Percentiles rank a stretch among this genome's conserved stretches.
Conservation (phyloP, 1,140 invertebrate species). For the Acromyrmex heyeri region DNA sequence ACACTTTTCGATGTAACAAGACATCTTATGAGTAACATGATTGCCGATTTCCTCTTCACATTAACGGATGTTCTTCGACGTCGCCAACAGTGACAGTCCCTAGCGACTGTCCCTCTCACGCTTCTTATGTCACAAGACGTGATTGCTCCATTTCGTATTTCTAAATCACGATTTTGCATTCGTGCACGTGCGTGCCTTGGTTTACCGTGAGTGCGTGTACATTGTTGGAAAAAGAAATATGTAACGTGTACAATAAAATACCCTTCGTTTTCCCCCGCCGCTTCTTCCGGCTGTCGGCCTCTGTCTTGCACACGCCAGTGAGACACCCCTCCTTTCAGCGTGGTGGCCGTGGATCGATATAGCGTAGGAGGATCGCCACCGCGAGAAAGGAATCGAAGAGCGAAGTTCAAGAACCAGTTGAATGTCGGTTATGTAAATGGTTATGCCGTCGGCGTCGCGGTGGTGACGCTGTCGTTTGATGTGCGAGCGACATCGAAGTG, state of each 20-base stretch:
- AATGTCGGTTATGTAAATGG: slow-evolving; percentile 68
- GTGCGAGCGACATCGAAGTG: background rate
- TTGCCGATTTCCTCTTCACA: background rate
- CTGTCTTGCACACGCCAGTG: slow-evolving; percentile 24
- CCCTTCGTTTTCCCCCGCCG: background rate
- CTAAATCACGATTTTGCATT: background rate
- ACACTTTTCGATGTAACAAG: background rate
- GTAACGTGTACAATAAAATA: slow-evolving; percentile 21
- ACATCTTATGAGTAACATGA: background rate
- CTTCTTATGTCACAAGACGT: background rate
- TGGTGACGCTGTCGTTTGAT: background rate
- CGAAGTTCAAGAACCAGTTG: slow-evolving; percentile 74
- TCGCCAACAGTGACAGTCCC: background rate
- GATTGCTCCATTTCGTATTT: background rate
- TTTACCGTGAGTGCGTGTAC: slow-evolving; percentile 1
- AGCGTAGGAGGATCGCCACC: slow-evolving; percentile 64
- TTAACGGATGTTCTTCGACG: background rate
- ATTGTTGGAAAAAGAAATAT: background rate
- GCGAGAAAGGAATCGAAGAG: slow-evolving; percentile 58
- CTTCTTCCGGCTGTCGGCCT: background rate
- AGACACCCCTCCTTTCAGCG: slow-evolving; percentile 22
- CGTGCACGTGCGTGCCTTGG: background rate
- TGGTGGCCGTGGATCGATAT: slow-evolving; percentile 58
- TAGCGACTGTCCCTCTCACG: background rate
- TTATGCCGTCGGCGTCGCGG: slow-evolving; percentile 51